Evolutionary conservation across 2,113 vertebrate genomes (phyloP), one percentile per base, ranked within the genome.

Genomic region (Rostratula benghalensis): DNA sequence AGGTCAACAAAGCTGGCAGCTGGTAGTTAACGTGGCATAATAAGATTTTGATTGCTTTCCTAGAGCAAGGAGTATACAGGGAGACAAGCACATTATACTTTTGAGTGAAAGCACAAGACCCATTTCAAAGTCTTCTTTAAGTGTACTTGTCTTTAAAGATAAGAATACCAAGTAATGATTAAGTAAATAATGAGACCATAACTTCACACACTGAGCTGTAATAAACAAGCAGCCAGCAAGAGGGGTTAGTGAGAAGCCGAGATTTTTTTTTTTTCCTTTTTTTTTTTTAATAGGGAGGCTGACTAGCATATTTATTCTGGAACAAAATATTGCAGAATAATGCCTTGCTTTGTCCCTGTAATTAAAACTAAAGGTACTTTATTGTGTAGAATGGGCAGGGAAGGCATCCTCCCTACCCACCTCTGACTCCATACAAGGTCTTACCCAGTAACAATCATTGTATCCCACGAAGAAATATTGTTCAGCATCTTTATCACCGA

Each of bases 1-100:
- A 92, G 95, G 93, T 93, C 95, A 92, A 76, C 74, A 61, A 90
- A 95, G n/a, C 87, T 94, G 88, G 88, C 86, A 95, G 83, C 75
- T 74, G 96, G 87, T 95, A 93, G 85, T 97, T 97, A 95, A 94
- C 60, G 64, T 63, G 5, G 22, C 43, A 18, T 94, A 96, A 95
- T 73, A 92, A 78, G 90, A 79, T 95, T 95, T 89, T 96, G 93
- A 96, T 97, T 95, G 68, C 90, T 95, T 96, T 96, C 77, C 71
- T 78, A 51, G 48, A 81, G 75, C 59, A 82, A 45, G 51, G 64
- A 67, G 15, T 56, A 6, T n/a, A 31, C 16, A 51, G 67, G 43
- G 45, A 91, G 77, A 68, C 35, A 70, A 79, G 59, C n/a, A 71
- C 37, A 43, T 88, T 67, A 75, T 15, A 75, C 33, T 83, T 94